Conservation (phyloP, 2,888 invertebrate genomes). For the Agrotis exclamationis region DNA sequence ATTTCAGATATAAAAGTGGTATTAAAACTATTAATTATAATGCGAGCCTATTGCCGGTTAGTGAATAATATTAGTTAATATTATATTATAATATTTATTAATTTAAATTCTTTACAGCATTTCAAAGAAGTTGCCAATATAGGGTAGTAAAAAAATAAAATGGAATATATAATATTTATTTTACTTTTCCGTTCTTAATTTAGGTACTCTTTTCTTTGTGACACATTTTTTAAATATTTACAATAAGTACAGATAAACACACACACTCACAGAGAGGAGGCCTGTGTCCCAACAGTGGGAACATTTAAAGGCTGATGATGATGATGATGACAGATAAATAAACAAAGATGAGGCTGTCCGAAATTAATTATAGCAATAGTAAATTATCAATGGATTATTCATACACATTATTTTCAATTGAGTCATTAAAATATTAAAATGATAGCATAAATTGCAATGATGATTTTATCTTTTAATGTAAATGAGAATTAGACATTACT, state of each 20-base stretch:
- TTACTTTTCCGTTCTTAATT: too few relatives aligned
- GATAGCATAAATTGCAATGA: constrained; percentile 5
- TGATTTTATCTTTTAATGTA: neutral
- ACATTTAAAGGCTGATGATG: too few relatives aligned
- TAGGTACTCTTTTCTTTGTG: neutral
- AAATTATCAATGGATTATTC: constrained; percentile 4
- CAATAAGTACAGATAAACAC: too few relatives aligned
- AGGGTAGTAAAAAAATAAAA: too few relatives aligned
- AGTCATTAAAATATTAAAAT: constrained; percentile 7
- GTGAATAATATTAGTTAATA: too few relatives aligned
- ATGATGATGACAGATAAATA: too few relatives aligned
- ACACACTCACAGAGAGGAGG: too few relatives aligned
- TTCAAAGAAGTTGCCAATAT: neutral
- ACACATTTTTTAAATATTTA: constrained; percentile 3
- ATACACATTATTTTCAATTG: constrained; percentile 1
- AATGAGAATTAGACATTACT: neutral
- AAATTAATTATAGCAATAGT: neutral
- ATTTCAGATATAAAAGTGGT: constrained; percentile 2
- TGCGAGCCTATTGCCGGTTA: too few relatives aligned
- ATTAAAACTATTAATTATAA: too few relatives aligned
- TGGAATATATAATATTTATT: too few relatives aligned
- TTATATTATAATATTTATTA: too few relatives aligned
- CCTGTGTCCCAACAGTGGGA: too few relatives aligned
- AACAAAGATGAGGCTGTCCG: constrained; percentile 11
- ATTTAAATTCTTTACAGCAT: neutral